phyloP scores from a whole-genome alignment of 2,113 vertebrate genomes.

The Festucalex cinctus region DNA sequence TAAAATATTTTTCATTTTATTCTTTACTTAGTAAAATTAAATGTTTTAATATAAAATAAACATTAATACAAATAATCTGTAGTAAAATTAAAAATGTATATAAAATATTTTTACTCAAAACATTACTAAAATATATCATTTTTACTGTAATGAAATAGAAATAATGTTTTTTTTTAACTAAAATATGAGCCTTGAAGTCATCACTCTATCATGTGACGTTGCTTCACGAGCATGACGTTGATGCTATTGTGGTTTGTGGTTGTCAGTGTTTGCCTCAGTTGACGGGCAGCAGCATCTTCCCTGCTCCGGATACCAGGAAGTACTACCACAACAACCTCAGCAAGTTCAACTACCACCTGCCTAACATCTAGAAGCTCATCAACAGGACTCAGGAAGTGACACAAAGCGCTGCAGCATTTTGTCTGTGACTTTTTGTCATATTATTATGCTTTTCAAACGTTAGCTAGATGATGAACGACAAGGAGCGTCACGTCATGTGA shows the following conservation, averaged over 20 bases:
- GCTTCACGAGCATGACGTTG: no score
- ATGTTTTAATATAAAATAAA: no score
- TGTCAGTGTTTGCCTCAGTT: constrained; percentile 86
- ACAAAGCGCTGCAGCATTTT: background rate
- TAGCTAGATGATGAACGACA: constrained; percentile 36
- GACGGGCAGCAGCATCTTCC: constrained; percentile 80
- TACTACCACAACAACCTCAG: constrained; percentile 78
- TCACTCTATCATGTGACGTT: no score
- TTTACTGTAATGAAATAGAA: no score
- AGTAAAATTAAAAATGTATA: no score
- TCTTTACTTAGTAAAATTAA: no score
- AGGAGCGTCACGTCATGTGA: constrained; percentile 40
- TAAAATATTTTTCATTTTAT: no score
- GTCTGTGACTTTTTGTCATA: constrained; percentile 1
- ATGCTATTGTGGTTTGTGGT: background rate
- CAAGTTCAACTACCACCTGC: constrained; percentile 85
- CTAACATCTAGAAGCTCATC: constrained; percentile 80
- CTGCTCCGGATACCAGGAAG: constrained; percentile 85
- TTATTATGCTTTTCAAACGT: background rate
- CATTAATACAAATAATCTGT: no score
- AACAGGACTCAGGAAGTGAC: constrained; percentile 26
- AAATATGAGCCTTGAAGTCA: no score
- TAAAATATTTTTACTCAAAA: no score
- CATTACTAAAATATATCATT: no score
- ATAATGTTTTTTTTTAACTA: no score